Evolutionary conservation across 2,797 vertebrate genomes (phyloP), one percentile per base, ranked within the genome.

Genomic region (Decapterus maruadsi): DNA sequence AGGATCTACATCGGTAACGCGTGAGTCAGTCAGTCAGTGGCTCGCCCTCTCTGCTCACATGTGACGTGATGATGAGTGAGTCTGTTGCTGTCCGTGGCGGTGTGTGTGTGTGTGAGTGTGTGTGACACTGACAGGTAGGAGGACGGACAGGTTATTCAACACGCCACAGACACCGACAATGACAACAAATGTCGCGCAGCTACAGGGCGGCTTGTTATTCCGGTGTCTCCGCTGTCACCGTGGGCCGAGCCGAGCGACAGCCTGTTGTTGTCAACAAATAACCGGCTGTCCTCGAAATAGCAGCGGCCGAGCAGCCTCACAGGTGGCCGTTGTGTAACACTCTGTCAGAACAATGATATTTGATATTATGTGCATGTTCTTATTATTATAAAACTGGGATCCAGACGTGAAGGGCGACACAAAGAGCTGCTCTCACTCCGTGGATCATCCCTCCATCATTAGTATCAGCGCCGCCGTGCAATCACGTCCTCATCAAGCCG

Each of bases 1-100:
- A 92, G 96, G 80, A 96, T 99, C 89, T 98, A 96, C 95, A 92
- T 99, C 93, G 98, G 98, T 69, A 98, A 99, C 94, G 97, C 97
- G 98, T 99, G 94, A 99, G 98, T 98, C 72, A 17, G 98, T 98
- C 72, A 17, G 45, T 6, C 43, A 6, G 31, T 6, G 4, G 31
- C 31, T 34, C 31, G 31, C 14, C 14, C 12, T 14, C 42, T 43
- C 42, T 16, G 38, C 38, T 12, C 40, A 42, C 38, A 40, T 40
- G 38, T 40, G 38, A 40, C 31, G 31, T 38, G 9, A 38, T 40
- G 38, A 40, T 42, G 40, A 42, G 10, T 42, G 40, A 12, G 12
- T 42, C 12, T 42, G 40, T 26, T 42, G 11, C 38, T 9, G 43
- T 70, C 13, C 7, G 20, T 55, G 53, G 3, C 66, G 53, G 26